phyloP scores from a whole-genome alignment of 2,113 vertebrate genomes.

The Rhodinocichla rosea region DNA sequence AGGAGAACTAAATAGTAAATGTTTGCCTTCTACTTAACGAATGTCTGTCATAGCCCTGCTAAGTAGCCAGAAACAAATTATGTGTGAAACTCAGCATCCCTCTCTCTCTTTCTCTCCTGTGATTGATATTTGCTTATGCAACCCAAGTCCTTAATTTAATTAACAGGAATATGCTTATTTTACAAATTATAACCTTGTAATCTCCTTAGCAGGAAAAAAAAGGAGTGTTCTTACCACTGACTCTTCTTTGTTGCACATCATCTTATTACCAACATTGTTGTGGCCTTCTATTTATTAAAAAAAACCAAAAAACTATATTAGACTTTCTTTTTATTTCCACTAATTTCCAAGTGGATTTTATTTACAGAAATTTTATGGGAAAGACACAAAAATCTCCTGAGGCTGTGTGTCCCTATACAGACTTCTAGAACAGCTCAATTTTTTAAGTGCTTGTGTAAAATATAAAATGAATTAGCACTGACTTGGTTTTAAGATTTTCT shows the following conservation, averaged over 20 bases:
- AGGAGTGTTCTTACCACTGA: background rate
- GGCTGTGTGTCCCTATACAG: background rate
- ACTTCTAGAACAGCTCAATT: background rate
- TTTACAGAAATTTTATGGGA: background rate
- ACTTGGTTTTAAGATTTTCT: background rate
- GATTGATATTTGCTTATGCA: slow-evolving; percentile 59
- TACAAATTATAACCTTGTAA: slow-evolving; percentile 68
- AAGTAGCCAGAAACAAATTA: slow-evolving; percentile 67
- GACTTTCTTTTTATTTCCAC: background rate
- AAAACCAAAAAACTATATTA: fast-evolving
- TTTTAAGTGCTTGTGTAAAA: background rate
- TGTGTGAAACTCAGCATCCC: slow-evolving; percentile 55
- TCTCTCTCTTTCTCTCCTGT: slow-evolving; percentile 12
- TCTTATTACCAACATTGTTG: background rate
- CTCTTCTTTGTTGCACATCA: background rate
- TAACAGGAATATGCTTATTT: slow-evolving; percentile 64
- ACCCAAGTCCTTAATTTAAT: slow-evolving; percentile 54
- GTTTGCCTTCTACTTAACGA: slow-evolving; percentile 41
- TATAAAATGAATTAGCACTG: background rate
- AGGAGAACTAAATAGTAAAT: background rate
- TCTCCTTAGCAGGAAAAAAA: background rate
- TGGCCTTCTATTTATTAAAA: background rate
- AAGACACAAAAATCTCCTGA: background rate
- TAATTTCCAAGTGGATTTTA: background rate
- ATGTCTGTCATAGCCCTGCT: slow-evolving; percentile 44